These are phyloP conservation scores for Cirrhinus mrigala DNA, from an alignment of 2,797 vertebrate species.

Conservation along the genomic window DNA sequence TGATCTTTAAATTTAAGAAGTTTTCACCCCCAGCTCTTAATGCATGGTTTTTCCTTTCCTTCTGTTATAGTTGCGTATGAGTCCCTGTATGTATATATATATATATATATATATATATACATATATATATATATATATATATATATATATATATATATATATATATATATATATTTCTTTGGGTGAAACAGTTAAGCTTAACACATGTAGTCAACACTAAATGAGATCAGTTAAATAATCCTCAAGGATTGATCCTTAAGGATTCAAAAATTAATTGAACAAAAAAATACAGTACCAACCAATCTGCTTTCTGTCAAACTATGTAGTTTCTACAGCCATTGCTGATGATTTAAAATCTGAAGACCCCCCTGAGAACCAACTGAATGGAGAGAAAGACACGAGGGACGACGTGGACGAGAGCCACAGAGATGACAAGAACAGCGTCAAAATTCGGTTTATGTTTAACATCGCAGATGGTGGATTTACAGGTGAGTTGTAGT, in stretches of 20 bases:
- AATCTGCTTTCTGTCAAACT: not conserved
- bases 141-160: not conserved
- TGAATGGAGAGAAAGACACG: constrained; percentile 89
- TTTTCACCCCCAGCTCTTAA: no score
- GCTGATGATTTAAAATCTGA: constrained; percentile 84
- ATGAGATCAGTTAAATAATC: not conserved
- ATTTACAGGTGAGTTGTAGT: constrained; percentile 87
- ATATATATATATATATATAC: no score
- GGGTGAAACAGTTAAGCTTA: not conserved
- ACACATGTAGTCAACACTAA: not conserved
- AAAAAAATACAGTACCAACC: not conserved
- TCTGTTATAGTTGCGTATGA: no score
- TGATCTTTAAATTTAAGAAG: no score
- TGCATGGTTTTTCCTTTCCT: no score
- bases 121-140: no score
- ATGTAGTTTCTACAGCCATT: constrained; percentile 52
- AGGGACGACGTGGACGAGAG: constrained; percentile 86
- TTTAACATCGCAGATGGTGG: constrained; percentile 98
- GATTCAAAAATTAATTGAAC: not conserved
- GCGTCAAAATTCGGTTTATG: constrained; percentile 91
- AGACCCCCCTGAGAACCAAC: constrained; percentile 80
- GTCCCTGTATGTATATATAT: no score
- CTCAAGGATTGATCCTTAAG: not conserved
- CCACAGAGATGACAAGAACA: constrained; percentile 88
- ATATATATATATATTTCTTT: not conserved